These are phyloP conservation scores for Cirrhinus molitorella DNA, from an alignment of 2,797 vertebrate species.

Conservation along the genomic window DNA sequence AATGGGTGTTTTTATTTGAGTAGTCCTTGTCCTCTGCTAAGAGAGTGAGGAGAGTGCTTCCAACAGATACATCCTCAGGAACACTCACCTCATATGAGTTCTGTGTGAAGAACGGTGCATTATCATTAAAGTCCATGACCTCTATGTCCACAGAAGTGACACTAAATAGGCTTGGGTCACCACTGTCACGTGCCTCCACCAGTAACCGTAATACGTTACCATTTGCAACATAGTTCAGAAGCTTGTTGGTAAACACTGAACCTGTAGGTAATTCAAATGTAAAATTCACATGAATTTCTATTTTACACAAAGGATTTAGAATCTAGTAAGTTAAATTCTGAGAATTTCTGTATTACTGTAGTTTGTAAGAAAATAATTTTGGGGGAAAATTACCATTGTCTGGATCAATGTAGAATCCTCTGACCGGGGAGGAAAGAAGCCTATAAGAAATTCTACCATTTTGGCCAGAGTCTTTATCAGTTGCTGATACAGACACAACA, in stretches of 20 bases:
- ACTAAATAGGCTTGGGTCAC: conserved; percentile 79
- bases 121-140: conserved; percentile 83
- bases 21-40: conserved; percentile 84
- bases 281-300: not conserved
- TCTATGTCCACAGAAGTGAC: conserved; percentile 81
- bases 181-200: conserved; percentile 87
- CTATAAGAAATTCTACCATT: conserved; percentile 85
- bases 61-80: conserved; percentile 79
- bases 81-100: conserved; percentile 81
- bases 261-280: conserved; percentile 84
- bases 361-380: conserved; percentile 23
- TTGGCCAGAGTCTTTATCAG: conserved; percentile 81
- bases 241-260: conserved; percentile 81
- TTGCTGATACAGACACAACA: conserved; percentile 82
- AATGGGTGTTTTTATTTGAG: conserved; percentile 77
- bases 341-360: not conserved
- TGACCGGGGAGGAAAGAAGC: conserved; percentile 81
- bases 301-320: not conserved
- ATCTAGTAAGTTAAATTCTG: not conserved
- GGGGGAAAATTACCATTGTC: conserved; percentile 81
- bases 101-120: conserved; percentile 82
- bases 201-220: conserved; percentile 79
- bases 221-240: conserved; percentile 73
- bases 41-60: conserved; percentile 81
- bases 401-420: conserved; percentile 83